Percentiles rank a stretch among this genome's conserved stretches.
Evolutionary conservation across 1,140 invertebrate genomes (phyloP).

Genomic region (Riptortus pedestris): DNA sequence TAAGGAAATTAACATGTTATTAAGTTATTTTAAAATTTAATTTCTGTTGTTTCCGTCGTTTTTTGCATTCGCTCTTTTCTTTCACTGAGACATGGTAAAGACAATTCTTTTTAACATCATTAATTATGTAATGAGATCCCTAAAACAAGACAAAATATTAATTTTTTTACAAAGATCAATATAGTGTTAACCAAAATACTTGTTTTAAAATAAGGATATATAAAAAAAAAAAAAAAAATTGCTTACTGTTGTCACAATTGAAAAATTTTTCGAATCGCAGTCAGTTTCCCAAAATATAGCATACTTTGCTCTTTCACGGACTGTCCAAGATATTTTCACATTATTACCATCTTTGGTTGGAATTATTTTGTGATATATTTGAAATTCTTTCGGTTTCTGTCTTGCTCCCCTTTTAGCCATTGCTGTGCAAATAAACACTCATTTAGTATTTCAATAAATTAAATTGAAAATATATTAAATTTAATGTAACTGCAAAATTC

Average conservation of each 20-base stretch:
- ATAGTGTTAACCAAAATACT: neutral
- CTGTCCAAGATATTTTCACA: conserved; percentile 1
- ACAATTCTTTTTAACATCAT: conserved; percentile 3
- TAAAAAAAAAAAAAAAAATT: neutral
- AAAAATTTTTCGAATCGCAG: neutral
- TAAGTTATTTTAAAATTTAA: conserved; percentile 14
- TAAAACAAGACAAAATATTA: conserved; percentile 18
- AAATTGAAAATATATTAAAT: neutral
- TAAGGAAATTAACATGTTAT: too few relatives aligned
- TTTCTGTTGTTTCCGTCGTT: conserved; percentile 9
- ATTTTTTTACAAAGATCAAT: too few relatives aligned
- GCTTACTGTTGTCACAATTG: neutral
- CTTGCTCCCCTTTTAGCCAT: neutral
- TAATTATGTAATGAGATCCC: conserved; percentile 5
- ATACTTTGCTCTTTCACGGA: neutral
- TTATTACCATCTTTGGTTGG: neutral
- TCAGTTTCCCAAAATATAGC: neutral
- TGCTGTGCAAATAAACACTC: neutral
- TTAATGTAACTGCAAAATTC: neutral
- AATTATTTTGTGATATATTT: neutral
- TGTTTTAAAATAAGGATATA: neutral
- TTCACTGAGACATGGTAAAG: conserved; percentile 12
- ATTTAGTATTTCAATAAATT: neutral
- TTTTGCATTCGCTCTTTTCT: conserved; percentile 18
- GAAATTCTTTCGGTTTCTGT: neutral